Conservation (phyloP, 2,888 invertebrate species). For the Chrysopilus asiliformis region DNA sequence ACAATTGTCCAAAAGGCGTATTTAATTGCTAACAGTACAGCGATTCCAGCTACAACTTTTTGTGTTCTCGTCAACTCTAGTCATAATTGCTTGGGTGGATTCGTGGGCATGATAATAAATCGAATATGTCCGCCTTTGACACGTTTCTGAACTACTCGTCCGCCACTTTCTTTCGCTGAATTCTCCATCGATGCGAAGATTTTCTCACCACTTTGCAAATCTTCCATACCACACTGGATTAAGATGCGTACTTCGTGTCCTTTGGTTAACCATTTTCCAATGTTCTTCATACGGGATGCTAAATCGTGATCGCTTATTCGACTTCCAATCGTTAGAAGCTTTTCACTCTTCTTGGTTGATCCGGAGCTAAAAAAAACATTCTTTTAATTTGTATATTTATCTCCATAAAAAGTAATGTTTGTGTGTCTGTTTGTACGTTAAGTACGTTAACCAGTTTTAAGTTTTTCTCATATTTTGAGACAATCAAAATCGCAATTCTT, state of each 20-base stretch:
- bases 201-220: conserved; percentile 34
- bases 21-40: conserved; percentile 3
- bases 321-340: conserved; percentile 46
- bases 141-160: conserved; percentile 49
- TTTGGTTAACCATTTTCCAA: conserved; percentile 51
- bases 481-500: too few species aligned
- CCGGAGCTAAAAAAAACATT: conserved; percentile 15
- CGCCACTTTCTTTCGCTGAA: conserved; percentile 36
- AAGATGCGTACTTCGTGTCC: conserved; percentile 44
- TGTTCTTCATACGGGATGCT: conserved; percentile 47
- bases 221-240: conserved; percentile 22
- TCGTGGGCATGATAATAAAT: conserved; percentile 46
- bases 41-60: conserved; percentile 1
- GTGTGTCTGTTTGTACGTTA: not conserved
- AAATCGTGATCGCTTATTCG: conserved; percentile 55
- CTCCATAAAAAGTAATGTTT: not conserved
- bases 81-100: conserved; percentile 3
- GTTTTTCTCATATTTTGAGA: too few species aligned
- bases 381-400: not conserved
- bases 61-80: conserved; percentile 1
- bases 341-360: conserved; percentile 44
- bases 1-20: conserved; percentile 4
- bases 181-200: conserved; percentile 43
- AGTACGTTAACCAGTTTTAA: not conserved
- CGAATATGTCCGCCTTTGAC: conserved; percentile 45